Evolutionary conservation across 2,888 invertebrate species (phyloP).

Genomic region (Ptycholaimellus sp.): DNA sequence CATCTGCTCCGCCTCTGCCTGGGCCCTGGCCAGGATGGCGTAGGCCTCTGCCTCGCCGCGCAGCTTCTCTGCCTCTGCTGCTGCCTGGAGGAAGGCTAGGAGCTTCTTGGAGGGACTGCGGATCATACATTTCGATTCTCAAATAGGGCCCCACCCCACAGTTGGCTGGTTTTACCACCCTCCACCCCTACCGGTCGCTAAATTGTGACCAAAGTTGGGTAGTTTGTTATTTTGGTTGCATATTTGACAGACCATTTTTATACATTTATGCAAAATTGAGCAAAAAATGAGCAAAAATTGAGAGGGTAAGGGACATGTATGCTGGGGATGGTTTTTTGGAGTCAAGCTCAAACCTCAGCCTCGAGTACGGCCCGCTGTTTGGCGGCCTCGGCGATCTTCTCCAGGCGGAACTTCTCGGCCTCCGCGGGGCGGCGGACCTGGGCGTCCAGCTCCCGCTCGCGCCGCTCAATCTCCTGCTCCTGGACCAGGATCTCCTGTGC

Average conservation of each 20-base stretch:
- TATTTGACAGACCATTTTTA: too few species aligned
- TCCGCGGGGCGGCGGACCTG: slow-evolving; percentile 77
- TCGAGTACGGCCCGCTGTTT: slow-evolving; percentile 63
- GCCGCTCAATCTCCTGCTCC: slow-evolving; percentile 62
- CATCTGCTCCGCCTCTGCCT: slow-evolving; percentile 89
- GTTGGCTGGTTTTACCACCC: too few species aligned
- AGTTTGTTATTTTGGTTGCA: too few species aligned
- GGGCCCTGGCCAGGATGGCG: slow-evolving; percentile 75
- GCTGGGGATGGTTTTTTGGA: too few species aligned
- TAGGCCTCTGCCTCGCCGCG: slow-evolving; percentile 55
- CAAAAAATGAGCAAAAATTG: too few species aligned
- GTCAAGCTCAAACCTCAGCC: slow-evolving; percentile 68
- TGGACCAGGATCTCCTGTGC: slow-evolving; percentile 78
- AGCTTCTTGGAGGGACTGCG: too few species aligned
- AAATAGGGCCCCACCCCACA: too few species aligned
- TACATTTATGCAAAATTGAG: too few species aligned
- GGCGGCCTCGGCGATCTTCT: slow-evolving; percentile 81
- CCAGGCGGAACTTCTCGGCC: slow-evolving; percentile 67
- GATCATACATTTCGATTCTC: too few species aligned
- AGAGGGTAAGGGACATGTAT: too few species aligned
- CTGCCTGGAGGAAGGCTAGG: neutral
- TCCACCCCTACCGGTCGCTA: too few species aligned
- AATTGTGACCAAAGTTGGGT: too few species aligned
- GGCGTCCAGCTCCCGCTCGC: slow-evolving; percentile 72
- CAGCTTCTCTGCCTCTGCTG: slow-evolving; percentile 22